These are phyloP conservation scores for Hemichromis elongatus DNA, from an alignment of 2,113 vertebrate genomes.

Conservation along the genomic window DNA sequence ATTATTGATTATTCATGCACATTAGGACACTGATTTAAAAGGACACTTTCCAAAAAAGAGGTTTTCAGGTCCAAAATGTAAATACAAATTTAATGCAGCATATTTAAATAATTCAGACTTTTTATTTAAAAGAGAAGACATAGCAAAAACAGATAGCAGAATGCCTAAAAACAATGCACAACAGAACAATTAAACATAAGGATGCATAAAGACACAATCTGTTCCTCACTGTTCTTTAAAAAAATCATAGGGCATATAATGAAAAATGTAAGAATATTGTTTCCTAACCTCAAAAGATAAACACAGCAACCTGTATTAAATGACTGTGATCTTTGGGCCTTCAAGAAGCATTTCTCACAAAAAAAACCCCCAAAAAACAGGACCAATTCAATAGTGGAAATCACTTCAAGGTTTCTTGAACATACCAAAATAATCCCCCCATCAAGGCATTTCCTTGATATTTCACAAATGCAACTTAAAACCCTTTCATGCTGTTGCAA, in stretches of 20 bases:
- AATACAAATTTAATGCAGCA: background rate
- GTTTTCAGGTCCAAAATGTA: background rate
- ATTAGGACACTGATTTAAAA: too few species aligned
- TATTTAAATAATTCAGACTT: background rate
- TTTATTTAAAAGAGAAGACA: background rate
- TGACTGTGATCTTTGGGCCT: background rate
- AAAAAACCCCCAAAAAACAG: background rate
- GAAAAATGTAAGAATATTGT: background rate
- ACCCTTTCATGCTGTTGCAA: background rate
- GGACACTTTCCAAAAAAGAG: rapidly evolving
- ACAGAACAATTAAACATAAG: background rate
- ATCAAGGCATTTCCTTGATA: background rate
- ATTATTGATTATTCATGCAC: too few species aligned
- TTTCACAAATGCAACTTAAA: background rate
- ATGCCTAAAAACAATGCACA: rapidly evolving
- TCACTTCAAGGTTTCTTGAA: background rate
- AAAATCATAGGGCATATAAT: background rate
- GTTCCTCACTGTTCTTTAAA: background rate
- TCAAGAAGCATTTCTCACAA: background rate
- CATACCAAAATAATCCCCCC: background rate
- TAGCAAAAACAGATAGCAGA: background rate
- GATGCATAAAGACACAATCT: background rate
- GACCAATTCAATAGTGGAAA: background rate
- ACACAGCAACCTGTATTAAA: background rate
- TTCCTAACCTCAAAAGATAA: background rate